phyloP scores from a whole-genome alignment of 2,888 invertebrate species.

The Drosophila kanekoi region DNA sequence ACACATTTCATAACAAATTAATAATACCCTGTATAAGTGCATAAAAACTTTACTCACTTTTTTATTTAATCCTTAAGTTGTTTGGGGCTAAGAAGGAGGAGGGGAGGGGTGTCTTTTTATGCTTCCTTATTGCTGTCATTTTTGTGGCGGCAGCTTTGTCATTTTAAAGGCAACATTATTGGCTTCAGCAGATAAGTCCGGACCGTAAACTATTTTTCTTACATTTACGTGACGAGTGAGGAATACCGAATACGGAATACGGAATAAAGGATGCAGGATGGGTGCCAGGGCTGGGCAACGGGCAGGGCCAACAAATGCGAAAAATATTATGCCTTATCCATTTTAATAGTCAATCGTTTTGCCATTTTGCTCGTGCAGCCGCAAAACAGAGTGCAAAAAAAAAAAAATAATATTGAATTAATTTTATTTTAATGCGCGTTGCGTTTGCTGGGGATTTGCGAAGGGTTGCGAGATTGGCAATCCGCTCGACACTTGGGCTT shows the following conservation, averaged over 20 bases:
- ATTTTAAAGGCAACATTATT: slow-evolving; percentile 72
- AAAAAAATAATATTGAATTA: slow-evolving; percentile 53
- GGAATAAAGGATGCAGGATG: neutral
- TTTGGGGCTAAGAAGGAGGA: neutral
- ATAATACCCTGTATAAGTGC: neutral
- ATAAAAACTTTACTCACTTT: slow-evolving; percentile 42
- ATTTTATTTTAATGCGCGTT: slow-evolving; percentile 80
- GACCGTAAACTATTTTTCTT: slow-evolving; percentile 77
- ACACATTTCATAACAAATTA: slow-evolving; percentile 2
- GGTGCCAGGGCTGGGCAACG: neutral
- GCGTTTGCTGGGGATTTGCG: slow-evolving; percentile 67
- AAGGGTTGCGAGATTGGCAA: slow-evolving; percentile 68
- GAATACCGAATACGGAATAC: too few species aligned
- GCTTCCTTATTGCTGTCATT: slow-evolving; percentile 42
- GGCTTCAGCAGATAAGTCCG: slow-evolving; percentile 67
- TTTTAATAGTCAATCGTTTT: slow-evolving; percentile 82
- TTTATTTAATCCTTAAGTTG: slow-evolving; percentile 50
- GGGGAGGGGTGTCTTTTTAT: slow-evolving; percentile 2
- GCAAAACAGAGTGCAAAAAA: slow-evolving; percentile 7
- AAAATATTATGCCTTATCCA: slow-evolving; percentile 80
- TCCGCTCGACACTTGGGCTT: slow-evolving; percentile 54
- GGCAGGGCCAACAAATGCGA: slow-evolving; percentile 65
- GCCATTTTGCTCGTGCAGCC: slow-evolving; percentile 58
- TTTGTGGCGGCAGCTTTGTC: slow-evolving; percentile 56
- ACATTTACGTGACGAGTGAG: slow-evolving; percentile 70